Base-by-base conservation (phyloP, 1,140 invertebrate genomes). In the Bombus affinis region DNA sequence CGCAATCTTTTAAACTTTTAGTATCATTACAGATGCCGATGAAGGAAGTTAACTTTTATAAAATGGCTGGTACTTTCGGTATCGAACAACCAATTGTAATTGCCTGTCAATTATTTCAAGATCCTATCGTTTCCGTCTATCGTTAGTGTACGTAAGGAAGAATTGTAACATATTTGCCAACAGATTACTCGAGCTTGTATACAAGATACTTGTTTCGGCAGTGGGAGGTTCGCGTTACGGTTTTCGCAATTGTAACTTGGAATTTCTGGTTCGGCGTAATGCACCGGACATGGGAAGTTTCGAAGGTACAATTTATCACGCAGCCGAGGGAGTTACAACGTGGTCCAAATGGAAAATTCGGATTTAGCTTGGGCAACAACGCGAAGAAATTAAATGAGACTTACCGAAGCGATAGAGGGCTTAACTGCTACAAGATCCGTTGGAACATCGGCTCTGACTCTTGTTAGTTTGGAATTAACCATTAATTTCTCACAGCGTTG, bases 221-320 rank as follows among this genome's bases (percentile, higher is more conserved):
- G 13, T 42, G 25, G 53, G 22, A 75, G 32, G 44, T 74, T 75
- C 42, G 44, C 57, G 59, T 75, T 82, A 82, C 57, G 71, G 39
- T 65, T 82, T 62, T 74, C 70, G n/a, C 39, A 57, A 82, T 66
- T 82, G 81, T 75, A 75, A 82, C 74, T 75, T 82, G 57, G 57
- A 37, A 75, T 82, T 82, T 59, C 44, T 44, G 78, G 25, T 59
- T 32, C 37, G 22, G 57, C 22, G 15, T 75, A 82, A 82, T 62
- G 57, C 70, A 9, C 47, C 6, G 70, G 81, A 35, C 57, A 65
- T 22, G 53, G 15, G 10, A 74, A 74, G 53, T 62, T 82, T 32
- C 57, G 42, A 47, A 35, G 81, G 57, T 37, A 35, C 44, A 82
- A 74, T 65, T 44, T 62, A 65, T 62, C 57, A 62, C 73, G n/a